Conservation (phyloP, 2,113 vertebrate species). For the Sminthopsis crassicaudata region DNA sequence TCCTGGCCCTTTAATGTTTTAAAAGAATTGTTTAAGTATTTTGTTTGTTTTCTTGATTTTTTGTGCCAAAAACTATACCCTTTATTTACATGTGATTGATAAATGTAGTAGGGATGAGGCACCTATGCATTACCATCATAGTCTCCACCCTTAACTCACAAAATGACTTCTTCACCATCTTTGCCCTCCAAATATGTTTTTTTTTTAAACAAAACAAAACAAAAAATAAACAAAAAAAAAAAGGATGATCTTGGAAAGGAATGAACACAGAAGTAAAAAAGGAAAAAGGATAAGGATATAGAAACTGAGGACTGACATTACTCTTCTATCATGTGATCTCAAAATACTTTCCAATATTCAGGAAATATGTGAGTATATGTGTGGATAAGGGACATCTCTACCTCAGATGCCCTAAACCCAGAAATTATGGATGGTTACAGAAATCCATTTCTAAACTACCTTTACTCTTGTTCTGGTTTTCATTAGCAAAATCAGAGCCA, state of each 20-base stretch:
- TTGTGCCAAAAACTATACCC: neutral
- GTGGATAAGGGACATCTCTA: neutral
- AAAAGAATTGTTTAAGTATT: neutral
- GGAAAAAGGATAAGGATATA: neutral
- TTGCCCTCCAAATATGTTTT: neutral
- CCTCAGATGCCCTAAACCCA: conserved; percentile 88
- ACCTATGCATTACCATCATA: neutral
- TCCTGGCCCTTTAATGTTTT: neutral
- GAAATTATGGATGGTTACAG: conserved; percentile 30
- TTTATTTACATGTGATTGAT: neutral
- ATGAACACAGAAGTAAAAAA: neutral
- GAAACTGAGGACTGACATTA: neutral
- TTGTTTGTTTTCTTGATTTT: neutral
- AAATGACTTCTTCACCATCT: neutral
- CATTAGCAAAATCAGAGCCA: neutral
- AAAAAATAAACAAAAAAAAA: too few relatives aligned
- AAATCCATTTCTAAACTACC: neutral
- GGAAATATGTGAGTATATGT: neutral
- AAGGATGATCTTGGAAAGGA: neutral
- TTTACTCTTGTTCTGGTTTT: neutral
- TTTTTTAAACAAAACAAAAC: neutral
- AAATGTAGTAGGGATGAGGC: neutral
- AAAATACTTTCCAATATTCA: neutral
- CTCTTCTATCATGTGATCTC: neutral
- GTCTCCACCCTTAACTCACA: neutral